phyloP scores from a whole-genome alignment of 2,797 vertebrate species.

The Sphenopsis melanotis region DNA sequence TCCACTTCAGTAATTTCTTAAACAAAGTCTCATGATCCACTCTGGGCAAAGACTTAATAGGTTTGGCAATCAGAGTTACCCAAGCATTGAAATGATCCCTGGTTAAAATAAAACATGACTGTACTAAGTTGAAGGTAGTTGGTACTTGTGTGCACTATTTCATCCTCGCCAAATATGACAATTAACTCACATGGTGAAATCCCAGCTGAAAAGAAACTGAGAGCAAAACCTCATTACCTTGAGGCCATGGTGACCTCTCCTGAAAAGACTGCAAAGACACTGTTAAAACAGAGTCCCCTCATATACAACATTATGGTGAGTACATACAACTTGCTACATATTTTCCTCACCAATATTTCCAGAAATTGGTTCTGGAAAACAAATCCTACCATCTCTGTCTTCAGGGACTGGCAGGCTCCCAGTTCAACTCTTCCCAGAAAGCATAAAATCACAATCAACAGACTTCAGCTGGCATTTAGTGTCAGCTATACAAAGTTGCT shows the following conservation, averaged over 20 bases:
- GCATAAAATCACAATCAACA: slow-evolving; percentile 5
- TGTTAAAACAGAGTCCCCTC: neutral
- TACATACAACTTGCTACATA: neutral
- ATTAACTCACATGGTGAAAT: slow-evolving; percentile 2
- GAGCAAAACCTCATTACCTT: neutral
- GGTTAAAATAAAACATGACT: neutral
- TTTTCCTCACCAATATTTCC: neutral
- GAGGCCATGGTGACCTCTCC: neutral
- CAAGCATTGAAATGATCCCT: neutral
- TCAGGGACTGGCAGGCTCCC: neutral
- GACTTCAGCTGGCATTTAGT: neutral
- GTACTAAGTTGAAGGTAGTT: neutral
- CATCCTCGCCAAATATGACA: neutral
- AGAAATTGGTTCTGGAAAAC: slow-evolving; percentile 38
- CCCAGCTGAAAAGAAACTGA: neutral
- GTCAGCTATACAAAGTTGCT: neutral
- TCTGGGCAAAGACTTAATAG: neutral
- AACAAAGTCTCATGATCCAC: neutral
- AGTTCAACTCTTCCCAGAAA: neutral
- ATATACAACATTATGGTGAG: neutral
- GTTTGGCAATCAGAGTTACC: neutral
- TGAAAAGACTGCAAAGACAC: neutral
- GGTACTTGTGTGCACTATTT: neutral
- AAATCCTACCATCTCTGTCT: neutral
- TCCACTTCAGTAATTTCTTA: neutral